Evolutionary conservation across 2,888 invertebrate species (phyloP).

Genomic region (Callinectes sapidus): DNA sequence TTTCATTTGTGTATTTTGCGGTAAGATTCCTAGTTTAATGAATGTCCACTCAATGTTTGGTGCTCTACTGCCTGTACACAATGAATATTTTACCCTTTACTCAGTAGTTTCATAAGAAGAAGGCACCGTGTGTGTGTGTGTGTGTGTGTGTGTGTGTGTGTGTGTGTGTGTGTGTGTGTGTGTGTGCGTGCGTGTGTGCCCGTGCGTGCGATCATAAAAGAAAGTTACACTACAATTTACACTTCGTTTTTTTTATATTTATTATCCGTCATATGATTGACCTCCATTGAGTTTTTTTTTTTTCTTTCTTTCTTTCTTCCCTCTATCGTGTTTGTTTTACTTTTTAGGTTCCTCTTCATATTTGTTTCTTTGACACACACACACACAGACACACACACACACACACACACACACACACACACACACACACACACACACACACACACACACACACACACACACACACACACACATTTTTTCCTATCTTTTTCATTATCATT

Average conservation of each 20-base stretch:
- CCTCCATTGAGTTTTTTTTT: neutral
- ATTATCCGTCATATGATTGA: neutral
- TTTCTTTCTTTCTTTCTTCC: neutral
- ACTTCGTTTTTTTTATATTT: neutral
- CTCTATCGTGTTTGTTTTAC: neutral
- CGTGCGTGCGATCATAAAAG: neutral
- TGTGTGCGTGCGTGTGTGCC: no score
- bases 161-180: neutral
- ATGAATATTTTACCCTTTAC: no score
- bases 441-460: slow-evolving; percentile 47
- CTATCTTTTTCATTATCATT: neutral
- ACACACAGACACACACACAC: slow-evolving; percentile 34
- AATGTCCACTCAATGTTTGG: neutral
- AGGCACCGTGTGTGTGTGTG: no score
- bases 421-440: slow-evolving; percentile 49
- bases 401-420: slow-evolving; percentile 37
- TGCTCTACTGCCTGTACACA: neutral
- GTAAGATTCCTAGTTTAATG: neutral
- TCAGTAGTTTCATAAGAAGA: no score
- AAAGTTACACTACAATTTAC: neutral
- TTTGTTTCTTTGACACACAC: neutral
- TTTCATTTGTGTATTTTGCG: neutral
- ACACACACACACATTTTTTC: neutral
- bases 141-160: neutral
- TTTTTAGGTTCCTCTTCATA: neutral